Evolutionary conservation across 2,888 invertebrate species (phyloP).

Genomic region (Trichopria drosophilae): DNA sequence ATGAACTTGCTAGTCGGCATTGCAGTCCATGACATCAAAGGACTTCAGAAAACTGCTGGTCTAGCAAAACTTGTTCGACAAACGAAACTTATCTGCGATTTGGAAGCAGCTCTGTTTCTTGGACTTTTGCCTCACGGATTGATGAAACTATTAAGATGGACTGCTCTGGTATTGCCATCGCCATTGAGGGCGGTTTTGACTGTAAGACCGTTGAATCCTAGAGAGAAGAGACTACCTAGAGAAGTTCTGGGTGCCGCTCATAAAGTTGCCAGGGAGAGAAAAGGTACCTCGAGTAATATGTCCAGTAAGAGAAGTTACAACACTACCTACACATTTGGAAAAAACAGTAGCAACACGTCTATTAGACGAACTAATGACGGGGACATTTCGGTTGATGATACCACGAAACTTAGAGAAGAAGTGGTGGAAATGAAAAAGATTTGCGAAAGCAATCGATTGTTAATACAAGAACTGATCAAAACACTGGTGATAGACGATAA

Average conservation of each 20-base stretch:
- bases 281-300: conserved; percentile 47
- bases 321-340: conserved; percentile 39
- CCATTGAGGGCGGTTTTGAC: conserved; percentile 80
- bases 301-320: conserved; percentile 44
- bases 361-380: conserved; percentile 37
- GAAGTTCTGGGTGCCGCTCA: conserved; percentile 81
- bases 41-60: conserved; percentile 81
- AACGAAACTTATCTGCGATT: conserved; percentile 84
- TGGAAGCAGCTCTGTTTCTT: conserved; percentile 79
- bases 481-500: conserved; percentile 33
- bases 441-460: conserved; percentile 48
- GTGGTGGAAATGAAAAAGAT: conserved; percentile 46
- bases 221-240: conserved; percentile 77
- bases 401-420: conserved; percentile 41
- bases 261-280: conserved; percentile 77
- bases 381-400: conserved; percentile 27
- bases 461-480: conserved; percentile 47
- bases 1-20: conserved; percentile 87
- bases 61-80: conserved; percentile 81
- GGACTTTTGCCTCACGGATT: conserved; percentile 77
- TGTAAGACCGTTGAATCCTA: conserved; percentile 81
- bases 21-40: conserved; percentile 86
- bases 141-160: conserved; percentile 74
- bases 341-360: conserved; percentile 40
- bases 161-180: conserved; percentile 78